Percentiles rank a stretch among this genome's conserved stretches.
These are phyloP conservation scores for Drosophila littoralis DNA, from an alignment of 1,140 invertebrate species.

Conservation along the genomic window DNA sequence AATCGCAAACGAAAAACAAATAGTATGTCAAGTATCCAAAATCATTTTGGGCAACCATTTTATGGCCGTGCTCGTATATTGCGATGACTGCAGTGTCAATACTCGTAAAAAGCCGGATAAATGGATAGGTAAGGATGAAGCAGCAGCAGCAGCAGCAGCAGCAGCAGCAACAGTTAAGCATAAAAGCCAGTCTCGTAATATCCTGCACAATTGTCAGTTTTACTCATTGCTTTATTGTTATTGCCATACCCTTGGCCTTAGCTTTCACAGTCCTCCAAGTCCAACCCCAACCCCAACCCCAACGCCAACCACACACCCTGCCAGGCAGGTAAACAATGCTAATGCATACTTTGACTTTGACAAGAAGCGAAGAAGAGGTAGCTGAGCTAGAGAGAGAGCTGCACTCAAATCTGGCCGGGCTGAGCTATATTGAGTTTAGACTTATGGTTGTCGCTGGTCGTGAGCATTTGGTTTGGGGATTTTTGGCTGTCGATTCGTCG, in stretches of 20 bases:
- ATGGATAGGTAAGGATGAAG: background rate
- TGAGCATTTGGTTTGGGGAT: constrained; percentile 39
- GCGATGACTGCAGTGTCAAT: constrained; percentile 23
- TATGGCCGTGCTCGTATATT: constrained; percentile 6
- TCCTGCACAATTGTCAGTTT: constrained; percentile 70
- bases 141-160: no score
- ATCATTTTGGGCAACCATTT: constrained; percentile 25
- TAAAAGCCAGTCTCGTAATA: constrained; percentile 50
- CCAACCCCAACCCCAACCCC: constrained; percentile 1
- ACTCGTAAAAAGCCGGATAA: constrained; percentile 24
- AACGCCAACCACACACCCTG: background rate
- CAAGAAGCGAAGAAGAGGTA: background rate
- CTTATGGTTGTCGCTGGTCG: constrained; percentile 57
- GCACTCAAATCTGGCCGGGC: constrained; percentile 20
- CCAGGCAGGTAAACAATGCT: constrained; percentile 70
- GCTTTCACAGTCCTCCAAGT: constrained; percentile 29
- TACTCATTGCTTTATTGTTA: constrained; percentile 51
- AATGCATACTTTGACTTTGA: constrained; percentile 64
- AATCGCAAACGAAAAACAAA: constrained; percentile 19
- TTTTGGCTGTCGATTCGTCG: constrained; percentile 17
- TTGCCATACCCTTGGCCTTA: constrained; percentile 17
- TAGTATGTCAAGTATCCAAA: constrained; percentile 20
- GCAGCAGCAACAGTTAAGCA: constrained; percentile 33
- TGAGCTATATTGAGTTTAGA: constrained; percentile 16
- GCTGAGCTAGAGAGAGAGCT: background rate